These are phyloP conservation scores for Pantelozetes paolii DNA, from an alignment of 2,888 invertebrate genomes.

Conservation along the genomic window DNA sequence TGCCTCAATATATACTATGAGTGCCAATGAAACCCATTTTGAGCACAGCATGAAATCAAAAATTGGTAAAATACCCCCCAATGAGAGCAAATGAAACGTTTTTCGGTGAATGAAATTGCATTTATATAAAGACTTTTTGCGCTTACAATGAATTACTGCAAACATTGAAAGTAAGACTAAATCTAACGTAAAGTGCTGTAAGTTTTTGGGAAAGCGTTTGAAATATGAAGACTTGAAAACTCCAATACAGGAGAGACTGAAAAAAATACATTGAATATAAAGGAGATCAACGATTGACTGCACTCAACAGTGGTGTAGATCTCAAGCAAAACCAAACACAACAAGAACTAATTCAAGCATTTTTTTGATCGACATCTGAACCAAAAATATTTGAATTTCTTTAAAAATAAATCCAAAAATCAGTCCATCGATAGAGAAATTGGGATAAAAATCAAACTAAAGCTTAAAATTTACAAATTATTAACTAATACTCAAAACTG, in stretches of 20 bases:
- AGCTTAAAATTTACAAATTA: too few relatives aligned
- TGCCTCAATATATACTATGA: not conserved
- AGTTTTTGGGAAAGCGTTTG: not conserved
- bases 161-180: constrained; percentile 18
- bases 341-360: not conserved
- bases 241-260: not conserved
- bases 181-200: not conserved
- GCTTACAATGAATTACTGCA: constrained; percentile 16
- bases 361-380: not conserved
- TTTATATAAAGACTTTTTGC: constrained; percentile 20
- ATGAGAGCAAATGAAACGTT: constrained; percentile 31
- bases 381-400: not conserved
- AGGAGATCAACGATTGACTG: constrained; percentile 1
- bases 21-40: constrained; percentile 18
- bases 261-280: not conserved
- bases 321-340: not conserved
- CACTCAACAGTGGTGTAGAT: constrained; percentile 29
- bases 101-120: constrained; percentile 31
- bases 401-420: not conserved
- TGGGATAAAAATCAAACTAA: too few relatives aligned
- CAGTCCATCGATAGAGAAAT: not conserved
- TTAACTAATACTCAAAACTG: too few relatives aligned
- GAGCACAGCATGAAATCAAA: constrained; percentile 31
- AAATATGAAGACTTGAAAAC: not conserved
- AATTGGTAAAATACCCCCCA: constrained; percentile 30